Evolutionary conservation across 2,113 vertebrate genomes (phyloP).

Genomic region (Hippocampus mohnikei): DNA sequence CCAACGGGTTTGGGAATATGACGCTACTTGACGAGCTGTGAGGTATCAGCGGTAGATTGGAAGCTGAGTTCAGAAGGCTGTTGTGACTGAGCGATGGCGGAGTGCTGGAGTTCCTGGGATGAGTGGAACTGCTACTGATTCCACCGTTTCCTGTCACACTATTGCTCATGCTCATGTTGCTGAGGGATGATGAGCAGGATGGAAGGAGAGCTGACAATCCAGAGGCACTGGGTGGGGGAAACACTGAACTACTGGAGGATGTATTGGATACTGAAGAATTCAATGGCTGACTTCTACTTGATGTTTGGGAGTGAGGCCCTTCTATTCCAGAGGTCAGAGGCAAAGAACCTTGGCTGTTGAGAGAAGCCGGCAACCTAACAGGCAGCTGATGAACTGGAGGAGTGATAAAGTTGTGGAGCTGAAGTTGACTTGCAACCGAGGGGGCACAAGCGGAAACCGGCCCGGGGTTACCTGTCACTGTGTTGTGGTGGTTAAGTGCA

Average conservation of each 20-base stretch:
- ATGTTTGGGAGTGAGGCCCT: conserved; percentile 73
- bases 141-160: conserved; percentile 50
- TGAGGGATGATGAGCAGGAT: conserved; percentile 69
- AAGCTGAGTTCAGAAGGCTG: conserved; percentile 80
- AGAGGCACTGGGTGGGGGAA: conserved; percentile 67
- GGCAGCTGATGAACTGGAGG: conserved; percentile 83
- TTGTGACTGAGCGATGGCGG: conserved; percentile 82
- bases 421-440: conserved; percentile 77
- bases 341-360: conserved; percentile 68
- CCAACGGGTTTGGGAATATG: conserved; percentile 97
- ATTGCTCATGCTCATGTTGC: conserved; percentile 59
- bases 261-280: conserved; percentile 73
- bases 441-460: conserved; percentile 66
- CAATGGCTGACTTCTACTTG: conserved; percentile 74
- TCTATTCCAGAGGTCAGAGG: conserved; percentile 76
- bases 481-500: conserved; percentile 71
- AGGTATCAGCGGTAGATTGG: conserved; percentile 93
- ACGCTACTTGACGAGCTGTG: conserved; percentile 91
- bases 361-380: conserved; percentile 72
- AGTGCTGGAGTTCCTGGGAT: conserved; percentile 80
- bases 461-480: conserved; percentile 63
- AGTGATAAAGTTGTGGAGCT: conserved; percentile 82
- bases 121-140: conserved; percentile 65
- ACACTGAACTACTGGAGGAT: conserved; percentile 68
- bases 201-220: conserved; percentile 73